Conservation (phyloP, 2,888 invertebrate species). For the Microdon myrmicae region DNA sequence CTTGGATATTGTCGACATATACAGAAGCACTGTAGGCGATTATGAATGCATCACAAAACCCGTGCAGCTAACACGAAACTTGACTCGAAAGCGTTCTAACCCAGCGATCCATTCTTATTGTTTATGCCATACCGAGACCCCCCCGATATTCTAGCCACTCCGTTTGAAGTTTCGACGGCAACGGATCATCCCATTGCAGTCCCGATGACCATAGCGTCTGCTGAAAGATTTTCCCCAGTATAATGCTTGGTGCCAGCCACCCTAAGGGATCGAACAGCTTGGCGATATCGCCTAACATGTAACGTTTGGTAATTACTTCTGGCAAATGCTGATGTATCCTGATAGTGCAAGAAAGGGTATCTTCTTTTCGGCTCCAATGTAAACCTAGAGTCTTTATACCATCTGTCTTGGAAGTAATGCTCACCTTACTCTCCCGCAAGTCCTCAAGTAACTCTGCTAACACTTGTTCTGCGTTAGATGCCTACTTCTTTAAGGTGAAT, state of each 20-base stretch:
- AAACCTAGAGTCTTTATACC: not conserved
- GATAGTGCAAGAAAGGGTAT: not conserved
- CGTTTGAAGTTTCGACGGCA: not conserved
- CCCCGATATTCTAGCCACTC: not conserved
- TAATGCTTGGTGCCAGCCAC: conserved; percentile 1
- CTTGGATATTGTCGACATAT: conserved; percentile 7
- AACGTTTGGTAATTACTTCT: not conserved
- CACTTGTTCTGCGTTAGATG: no score
- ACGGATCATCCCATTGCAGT: not conserved
- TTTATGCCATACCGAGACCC: not conserved
- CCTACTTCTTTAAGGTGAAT: no score
- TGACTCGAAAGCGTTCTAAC: not conserved
- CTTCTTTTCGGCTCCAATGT: not conserved
- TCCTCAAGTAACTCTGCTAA: not conserved
- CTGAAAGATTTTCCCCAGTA: conserved; percentile 2
- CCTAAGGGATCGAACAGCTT: conserved; percentile 1
- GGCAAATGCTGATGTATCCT: not conserved
- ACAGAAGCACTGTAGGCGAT: conserved; percentile 3
- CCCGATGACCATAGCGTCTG: conserved; percentile 6
- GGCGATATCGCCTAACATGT: no score
- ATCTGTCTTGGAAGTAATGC: not conserved
- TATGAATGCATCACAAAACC: conserved; percentile 2
- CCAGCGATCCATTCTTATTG: not conserved
- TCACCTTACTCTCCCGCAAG: not conserved
- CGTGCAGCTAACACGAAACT: not conserved